Percentiles rank a stretch among this genome's conserved stretches.
Evolutionary conservation across 2,888 invertebrate genomes (phyloP).

Genomic region (Cantharis flavilabris): DNA sequence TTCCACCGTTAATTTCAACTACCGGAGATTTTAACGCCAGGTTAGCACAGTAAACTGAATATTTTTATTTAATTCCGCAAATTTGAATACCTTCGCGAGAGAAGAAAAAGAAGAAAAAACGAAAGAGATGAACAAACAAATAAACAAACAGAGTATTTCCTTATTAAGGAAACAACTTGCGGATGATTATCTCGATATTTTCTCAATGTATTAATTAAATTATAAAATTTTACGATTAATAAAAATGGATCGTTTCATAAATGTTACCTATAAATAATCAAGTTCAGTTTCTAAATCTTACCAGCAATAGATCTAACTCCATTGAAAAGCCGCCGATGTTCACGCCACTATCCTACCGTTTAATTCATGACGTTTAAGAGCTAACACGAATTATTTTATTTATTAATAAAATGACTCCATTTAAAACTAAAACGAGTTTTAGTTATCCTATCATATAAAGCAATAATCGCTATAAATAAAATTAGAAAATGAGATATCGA

Average conservation of each 20-base stretch:
- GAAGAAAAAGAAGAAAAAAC: neutral
- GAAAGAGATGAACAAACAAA: neutral
- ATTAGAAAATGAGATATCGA: constrained; percentile 1
- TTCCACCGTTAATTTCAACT: constrained; percentile 2
- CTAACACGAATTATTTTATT: constrained; percentile 17
- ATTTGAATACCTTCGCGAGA: neutral
- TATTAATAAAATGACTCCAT: constrained; percentile 13
- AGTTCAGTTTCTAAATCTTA: constrained; percentile 5
- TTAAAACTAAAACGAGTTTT: neutral
- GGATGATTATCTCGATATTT: neutral
- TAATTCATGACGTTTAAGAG: constrained; percentile 20
- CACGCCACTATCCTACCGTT: constrained; percentile 12
- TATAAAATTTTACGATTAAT: neutral
- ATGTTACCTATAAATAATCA: constrained; percentile 20
- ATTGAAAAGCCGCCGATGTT: constrained; percentile 17
- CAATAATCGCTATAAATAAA: neutral
- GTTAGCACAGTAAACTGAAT: neutral
- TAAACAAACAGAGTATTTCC: neutral
- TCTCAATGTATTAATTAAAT: neutral
- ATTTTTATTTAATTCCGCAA: neutral
- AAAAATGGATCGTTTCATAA: constrained; percentile 13
- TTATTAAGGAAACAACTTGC: neutral
- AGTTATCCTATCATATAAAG: neutral
- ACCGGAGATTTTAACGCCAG: constrained; percentile 1
- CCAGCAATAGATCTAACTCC: constrained; percentile 4